These are phyloP conservation scores for Asarcornis scutulata DNA, from an alignment of 2,113 vertebrate genomes.

Conservation along the genomic window DNA sequence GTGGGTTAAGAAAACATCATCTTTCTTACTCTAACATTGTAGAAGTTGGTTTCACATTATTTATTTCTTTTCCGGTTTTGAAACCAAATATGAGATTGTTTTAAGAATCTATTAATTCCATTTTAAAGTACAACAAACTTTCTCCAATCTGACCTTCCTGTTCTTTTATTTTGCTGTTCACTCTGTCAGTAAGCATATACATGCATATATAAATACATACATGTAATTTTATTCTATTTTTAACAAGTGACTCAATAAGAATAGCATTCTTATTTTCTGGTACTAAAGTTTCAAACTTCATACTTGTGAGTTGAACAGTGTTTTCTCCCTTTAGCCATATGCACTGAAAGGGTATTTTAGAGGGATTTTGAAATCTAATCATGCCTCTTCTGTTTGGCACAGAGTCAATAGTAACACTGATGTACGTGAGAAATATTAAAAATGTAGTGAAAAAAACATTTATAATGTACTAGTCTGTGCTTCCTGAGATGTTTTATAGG, in stretches of 20 bases:
- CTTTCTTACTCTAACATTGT: not conserved
- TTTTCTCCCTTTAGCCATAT: not conserved
- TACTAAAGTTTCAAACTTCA: not conserved
- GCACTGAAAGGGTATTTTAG: not conserved
- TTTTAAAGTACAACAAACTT: not conserved
- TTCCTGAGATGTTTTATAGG: not conserved
- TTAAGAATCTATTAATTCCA: not conserved
- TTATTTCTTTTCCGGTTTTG: not conserved
- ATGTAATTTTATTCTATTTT: not conserved
- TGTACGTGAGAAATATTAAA: not conserved
- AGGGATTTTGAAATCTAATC: not conserved
- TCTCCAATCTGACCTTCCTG: not conserved
- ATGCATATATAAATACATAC: accelerated
- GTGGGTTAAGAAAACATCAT: not conserved
- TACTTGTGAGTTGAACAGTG: not conserved
- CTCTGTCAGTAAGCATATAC: not conserved
- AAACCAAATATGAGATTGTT: not conserved
- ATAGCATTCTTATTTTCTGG: not conserved
- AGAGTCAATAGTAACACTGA: not conserved
- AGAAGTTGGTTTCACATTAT: not conserved
- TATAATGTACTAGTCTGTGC: not conserved
- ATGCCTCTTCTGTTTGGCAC: not conserved
- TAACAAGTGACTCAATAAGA: not conserved
- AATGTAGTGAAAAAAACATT: not conserved
- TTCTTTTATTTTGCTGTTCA: not conserved